Evolutionary conservation across 2,113 vertebrate genomes (phyloP), one percentile per base, ranked within the genome.

Genomic region (Puntigrus tetrazona): DNA sequence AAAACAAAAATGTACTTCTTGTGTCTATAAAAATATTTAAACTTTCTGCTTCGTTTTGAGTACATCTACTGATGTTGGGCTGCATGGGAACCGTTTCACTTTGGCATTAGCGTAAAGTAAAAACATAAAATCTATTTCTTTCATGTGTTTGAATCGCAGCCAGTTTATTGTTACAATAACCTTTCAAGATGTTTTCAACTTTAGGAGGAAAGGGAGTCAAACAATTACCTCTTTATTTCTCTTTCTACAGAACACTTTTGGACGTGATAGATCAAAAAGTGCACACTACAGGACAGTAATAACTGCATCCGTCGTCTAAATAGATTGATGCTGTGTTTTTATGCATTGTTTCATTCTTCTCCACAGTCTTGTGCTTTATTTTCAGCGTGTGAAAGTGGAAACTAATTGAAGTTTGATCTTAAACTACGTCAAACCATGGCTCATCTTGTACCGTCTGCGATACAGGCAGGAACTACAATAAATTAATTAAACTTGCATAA

Each of bases 61-160:
- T 50, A 7, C 11, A 41, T 59, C 59, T 7, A 41, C 6, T 5
- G 1, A 27, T 34, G 27, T 77, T 34, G 29, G 45, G 16, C 27
- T 29, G n/a, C 47, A 76, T 76, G 20, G 34, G 34, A 27, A 78
- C 38, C 50, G 10, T 41, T 61, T 61, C 2, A 57, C 34, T 41
- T 78, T 61, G 31, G 52, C 76, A 78, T n/a, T 25, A 41, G 22
- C 20, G 27, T 59, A 61, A 78, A 78, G 34, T 27, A 13, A 61
- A 61, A 77, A 25, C 25, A 73, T 16, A 25, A 55, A 6, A n/a
- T 36, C 3, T 77, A 22, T 38, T 78, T 47, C 34, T 13, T 38
- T 36, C 52, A 78, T 78, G 45, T 34, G 47, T 7, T 36, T 27
- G 34, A 73, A 73, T 38, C 20, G 5, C 45, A 76, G 41, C 14